Conservation (phyloP, 2,888 invertebrate species). For the Watsonalla cultraria region DNA sequence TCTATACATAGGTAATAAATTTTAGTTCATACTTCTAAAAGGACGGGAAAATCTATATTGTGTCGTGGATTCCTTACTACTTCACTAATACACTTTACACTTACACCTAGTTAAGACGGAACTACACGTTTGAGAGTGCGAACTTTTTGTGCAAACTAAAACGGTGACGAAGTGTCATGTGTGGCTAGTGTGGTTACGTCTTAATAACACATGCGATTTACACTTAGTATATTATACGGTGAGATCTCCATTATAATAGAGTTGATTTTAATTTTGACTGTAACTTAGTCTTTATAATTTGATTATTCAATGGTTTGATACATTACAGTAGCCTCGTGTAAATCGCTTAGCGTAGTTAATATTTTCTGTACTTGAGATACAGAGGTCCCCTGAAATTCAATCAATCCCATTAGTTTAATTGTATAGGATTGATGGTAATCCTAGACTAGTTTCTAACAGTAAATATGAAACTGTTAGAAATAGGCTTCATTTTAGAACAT, state of each 20-base stretch:
- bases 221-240: conserved; percentile 19
- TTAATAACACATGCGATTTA: conserved; percentile 14
- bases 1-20: not conserved
- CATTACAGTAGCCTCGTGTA: conserved; percentile 47
- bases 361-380: conserved; percentile 16
- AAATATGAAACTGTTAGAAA: no score
- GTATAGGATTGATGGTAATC: no score
- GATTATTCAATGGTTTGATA: conserved; percentile 28
- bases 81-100: not conserved
- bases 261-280: conserved; percentile 29
- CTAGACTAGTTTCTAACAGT: no score
- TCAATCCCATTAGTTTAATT: no score
- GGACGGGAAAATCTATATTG: not conserved
- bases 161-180: not conserved
- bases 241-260: conserved; percentile 38
- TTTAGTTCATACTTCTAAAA: not conserved
- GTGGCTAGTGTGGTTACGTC: conserved; percentile 11
- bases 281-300: conserved; percentile 29
- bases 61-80: not conserved
- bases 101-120: not conserved
- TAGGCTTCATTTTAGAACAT: no score
- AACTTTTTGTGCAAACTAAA: not conserved
- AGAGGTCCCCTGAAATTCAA: not conserved
- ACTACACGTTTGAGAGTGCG: not conserved
- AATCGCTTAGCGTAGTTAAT: conserved; percentile 46